phyloP scores from a whole-genome alignment of 2,888 invertebrate genomes.

The Xiphydria camelus region DNA sequence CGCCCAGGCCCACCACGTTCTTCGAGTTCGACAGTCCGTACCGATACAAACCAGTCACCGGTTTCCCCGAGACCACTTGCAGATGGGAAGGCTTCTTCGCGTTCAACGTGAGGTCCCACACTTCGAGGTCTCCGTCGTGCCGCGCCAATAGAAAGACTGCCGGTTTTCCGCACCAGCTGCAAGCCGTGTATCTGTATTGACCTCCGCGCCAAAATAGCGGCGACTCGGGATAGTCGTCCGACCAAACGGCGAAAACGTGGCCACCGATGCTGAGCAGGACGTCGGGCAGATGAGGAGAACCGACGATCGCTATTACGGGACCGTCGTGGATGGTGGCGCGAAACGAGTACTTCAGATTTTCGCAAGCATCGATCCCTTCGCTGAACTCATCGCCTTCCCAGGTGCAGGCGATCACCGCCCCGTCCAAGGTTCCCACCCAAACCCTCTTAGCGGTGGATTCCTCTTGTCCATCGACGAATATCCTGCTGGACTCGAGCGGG shows the following conservation, averaged over 20 bases:
- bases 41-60: conserved; percentile 63
- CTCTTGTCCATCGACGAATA: not conserved
- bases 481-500: too few relatives aligned
- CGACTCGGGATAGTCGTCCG: conserved; percentile 62
- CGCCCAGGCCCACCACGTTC: conserved; percentile 67
- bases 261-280: conserved; percentile 77
- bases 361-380: conserved; percentile 65
- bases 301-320: conserved; percentile 64
- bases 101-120: conserved; percentile 75
- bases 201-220: conserved; percentile 71
- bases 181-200: conserved; percentile 63
- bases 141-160: conserved; percentile 72
- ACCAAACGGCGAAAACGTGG: conserved; percentile 75
- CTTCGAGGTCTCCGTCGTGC: conserved; percentile 74
- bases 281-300: conserved; percentile 68
- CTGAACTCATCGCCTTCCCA: conserved; percentile 72
- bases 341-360: conserved; percentile 52
- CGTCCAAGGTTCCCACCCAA: conserved; percentile 42
- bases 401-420: conserved; percentile 52
- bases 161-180: conserved; percentile 76
- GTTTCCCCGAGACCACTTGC: conserved; percentile 69
- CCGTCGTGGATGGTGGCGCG: conserved; percentile 70
- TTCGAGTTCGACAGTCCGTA: conserved; percentile 62
- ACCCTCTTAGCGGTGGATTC: conserved; percentile 24
- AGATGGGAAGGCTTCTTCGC: conserved; percentile 69